Evolutionary conservation across 2,797 vertebrate species (phyloP).

Genomic region (Macrochelys suwanniensis): DNA sequence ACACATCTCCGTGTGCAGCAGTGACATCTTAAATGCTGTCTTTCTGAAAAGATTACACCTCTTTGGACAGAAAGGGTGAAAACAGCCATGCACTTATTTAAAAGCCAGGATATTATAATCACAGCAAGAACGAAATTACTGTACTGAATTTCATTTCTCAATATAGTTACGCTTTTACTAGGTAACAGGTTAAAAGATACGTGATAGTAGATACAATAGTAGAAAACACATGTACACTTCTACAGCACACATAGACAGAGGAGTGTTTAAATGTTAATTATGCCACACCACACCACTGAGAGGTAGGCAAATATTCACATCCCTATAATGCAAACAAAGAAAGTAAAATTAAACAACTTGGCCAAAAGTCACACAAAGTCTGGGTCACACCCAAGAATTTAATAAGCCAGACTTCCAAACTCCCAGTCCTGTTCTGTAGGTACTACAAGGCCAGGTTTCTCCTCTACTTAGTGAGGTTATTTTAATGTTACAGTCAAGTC

Average conservation of each 20-base stretch:
- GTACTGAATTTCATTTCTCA: background rate
- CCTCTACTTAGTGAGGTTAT: background rate
- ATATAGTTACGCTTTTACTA: background rate
- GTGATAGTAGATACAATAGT: too few relatives aligned
- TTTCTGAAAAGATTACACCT: background rate
- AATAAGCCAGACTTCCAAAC: background rate
- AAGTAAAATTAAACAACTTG: background rate
- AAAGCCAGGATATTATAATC: background rate
- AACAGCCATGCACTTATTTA: background rate
- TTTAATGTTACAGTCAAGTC: background rate
- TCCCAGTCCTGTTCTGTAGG: too few relatives aligned
- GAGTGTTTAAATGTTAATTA: too few relatives aligned
- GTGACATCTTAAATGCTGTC: background rate
- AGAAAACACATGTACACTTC: too few relatives aligned
- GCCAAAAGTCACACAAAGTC: background rate
- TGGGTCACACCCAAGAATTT: background rate
- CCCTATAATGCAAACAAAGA: too few relatives aligned
- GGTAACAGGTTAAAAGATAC: too few relatives aligned
- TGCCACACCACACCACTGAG: too few relatives aligned
- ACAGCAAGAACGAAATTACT: background rate
- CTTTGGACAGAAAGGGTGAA: background rate
- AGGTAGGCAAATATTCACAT: too few relatives aligned
- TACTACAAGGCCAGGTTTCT: background rate
- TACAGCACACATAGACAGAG: too few relatives aligned
- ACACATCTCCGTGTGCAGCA: background rate